Evolutionary conservation across 1,140 invertebrate species (phyloP).

Genomic region (fruit fly (Drosophila melanogaster)): Release_6_plus_ISO1_MT NT_037436.4:20184001-20184500

Average conservation of each 20-base stretch:
- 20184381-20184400: conserved; percentile 11
- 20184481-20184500: background rate
- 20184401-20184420: background rate
- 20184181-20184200: background rate
- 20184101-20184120: too few relatives aligned
- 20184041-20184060: conserved; percentile 30
- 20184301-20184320: background rate
- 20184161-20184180: background rate
- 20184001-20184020: conserved; percentile 44
- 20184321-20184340: conserved; percentile 5
- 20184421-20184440: background rate
- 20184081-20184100: conserved; percentile 15
- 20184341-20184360: conserved; percentile 14
- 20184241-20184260: background rate
- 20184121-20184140: conserved; percentile 4
- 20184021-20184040: conserved; percentile 39
- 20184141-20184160: conserved; percentile 23
- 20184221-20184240: background rate
- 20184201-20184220: background rate
- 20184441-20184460: background rate
- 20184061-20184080: conserved; percentile 20
- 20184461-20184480: background rate
- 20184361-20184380: conserved; percentile 27
- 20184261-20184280: background rate
- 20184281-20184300: conserved; percentile 7